These are phyloP conservation scores for Chloroclystis v-ata DNA, from an alignment of 2,888 invertebrate species.

Conservation along the genomic window DNA sequence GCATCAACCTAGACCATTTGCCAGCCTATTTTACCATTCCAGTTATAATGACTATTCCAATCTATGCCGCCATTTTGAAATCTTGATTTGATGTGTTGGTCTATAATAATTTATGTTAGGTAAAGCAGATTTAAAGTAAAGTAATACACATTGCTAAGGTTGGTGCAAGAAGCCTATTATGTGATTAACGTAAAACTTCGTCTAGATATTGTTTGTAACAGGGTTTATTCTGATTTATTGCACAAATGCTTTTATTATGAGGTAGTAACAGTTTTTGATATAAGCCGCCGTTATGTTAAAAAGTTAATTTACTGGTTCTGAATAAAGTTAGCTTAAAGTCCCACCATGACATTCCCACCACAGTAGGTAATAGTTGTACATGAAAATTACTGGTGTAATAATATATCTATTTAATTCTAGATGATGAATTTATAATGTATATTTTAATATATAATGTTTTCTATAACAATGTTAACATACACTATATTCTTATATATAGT, in stretches of 20 bases:
- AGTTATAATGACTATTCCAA: neutral
- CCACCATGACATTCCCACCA: constrained; percentile 8
- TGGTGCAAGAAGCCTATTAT: constrained; percentile 1
- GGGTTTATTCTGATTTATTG: constrained; percentile 35
- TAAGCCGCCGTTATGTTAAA: constrained; percentile 21
- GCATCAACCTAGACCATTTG: neutral
- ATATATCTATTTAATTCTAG: too few species aligned
- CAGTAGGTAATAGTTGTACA: neutral
- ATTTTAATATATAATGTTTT: neutral
- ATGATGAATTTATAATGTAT: too few species aligned
- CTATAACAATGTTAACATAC: too few species aligned
- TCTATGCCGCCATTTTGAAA: too few species aligned
- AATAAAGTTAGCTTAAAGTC: constrained; percentile 6
- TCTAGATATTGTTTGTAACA: constrained; percentile 36
- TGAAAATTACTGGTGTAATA: neutral
- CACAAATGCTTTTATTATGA: constrained; percentile 15
- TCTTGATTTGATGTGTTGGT: too few species aligned
- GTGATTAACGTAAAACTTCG: constrained; percentile 28
- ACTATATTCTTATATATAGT: neutral
- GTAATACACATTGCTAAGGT: neutral
- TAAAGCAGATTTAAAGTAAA: too few species aligned
- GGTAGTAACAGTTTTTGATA: constrained; percentile 24
- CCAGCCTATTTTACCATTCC: too few species aligned
- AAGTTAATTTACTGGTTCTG: constrained; percentile 14
- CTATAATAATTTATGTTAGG: too few species aligned